phyloP scores from a whole-genome alignment of 2,797 vertebrate genomes.

The Babyrousa celebensis region DNA sequence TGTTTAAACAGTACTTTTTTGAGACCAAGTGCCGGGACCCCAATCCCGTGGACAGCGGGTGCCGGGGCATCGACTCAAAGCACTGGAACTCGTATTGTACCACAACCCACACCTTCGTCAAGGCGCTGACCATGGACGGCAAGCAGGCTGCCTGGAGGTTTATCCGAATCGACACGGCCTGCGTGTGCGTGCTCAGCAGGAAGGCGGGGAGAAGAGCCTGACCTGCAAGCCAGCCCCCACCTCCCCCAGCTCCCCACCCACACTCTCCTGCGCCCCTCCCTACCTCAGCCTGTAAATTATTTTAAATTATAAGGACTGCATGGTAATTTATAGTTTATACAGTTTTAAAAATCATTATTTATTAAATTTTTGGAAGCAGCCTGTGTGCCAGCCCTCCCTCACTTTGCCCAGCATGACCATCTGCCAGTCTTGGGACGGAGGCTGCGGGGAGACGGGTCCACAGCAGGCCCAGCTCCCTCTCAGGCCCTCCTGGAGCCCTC shows the following conservation, averaged over 20 bases:
- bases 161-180: constrained; percentile 98
- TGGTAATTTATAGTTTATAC: constrained; percentile 99
- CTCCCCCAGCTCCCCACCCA: constrained; percentile 46
- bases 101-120: constrained; percentile 98
- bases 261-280: constrained; percentile 89
- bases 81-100: constrained; percentile 99
- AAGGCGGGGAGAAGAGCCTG: constrained; percentile 94
- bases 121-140: constrained; percentile 96
- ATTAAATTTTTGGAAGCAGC: constrained; percentile 95
- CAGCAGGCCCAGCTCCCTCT: background rate
- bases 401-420: background rate
- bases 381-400: constrained; percentile 80
- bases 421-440: background rate
- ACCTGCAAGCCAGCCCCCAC: constrained; percentile 74
- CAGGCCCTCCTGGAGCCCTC: background rate
- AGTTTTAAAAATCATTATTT: constrained; percentile 97
- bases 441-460: accelerated
- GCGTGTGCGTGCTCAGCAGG: constrained; percentile 98
- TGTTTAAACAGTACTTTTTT: constrained; percentile 99
- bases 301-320: constrained; percentile 97
- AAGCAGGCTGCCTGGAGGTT: constrained; percentile 98
- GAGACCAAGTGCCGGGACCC: constrained; percentile 97
- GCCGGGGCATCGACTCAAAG: constrained; percentile 97
- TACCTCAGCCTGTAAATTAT: constrained; percentile 99
- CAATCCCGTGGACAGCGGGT: constrained; percentile 93